Conservation (phyloP, 2,797 vertebrate genomes). For the Acrocephalus scirpaceus region DNA sequence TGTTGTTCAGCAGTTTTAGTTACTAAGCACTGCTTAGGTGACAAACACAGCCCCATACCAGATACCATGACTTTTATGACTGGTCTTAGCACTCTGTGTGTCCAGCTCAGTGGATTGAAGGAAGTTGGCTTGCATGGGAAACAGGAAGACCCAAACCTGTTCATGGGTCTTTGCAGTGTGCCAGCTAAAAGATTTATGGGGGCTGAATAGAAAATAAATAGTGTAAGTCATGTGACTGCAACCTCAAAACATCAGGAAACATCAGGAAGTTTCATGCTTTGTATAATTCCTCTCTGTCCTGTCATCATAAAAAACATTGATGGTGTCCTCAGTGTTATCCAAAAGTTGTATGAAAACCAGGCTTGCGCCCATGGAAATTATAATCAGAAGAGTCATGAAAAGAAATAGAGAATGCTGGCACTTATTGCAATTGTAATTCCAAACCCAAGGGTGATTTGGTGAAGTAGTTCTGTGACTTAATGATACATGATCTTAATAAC, state of each 20-base stretch:
- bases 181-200: neutral
- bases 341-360: neutral
- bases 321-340: neutral
- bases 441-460: neutral
- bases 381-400: neutral
- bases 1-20: neutral
- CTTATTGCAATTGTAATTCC: neutral
- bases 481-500: neutral
- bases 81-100: neutral
- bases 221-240: neutral
- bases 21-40: neutral
- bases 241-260: neutral
- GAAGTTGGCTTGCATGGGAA: fast-evolving
- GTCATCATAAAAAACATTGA: neutral
- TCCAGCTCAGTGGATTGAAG: neutral
- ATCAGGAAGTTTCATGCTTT: neutral
- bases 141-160: neutral
- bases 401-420: neutral
- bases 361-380: neutral
- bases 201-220: neutral
- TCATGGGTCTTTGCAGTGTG: neutral
- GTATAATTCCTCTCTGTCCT: neutral
- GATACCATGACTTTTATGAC: neutral
- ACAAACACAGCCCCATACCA: neutral
- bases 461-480: neutral